Evolutionary conservation across 1,140 invertebrate species (phyloP).

Genomic region (Drosophila setifemur): DNA sequence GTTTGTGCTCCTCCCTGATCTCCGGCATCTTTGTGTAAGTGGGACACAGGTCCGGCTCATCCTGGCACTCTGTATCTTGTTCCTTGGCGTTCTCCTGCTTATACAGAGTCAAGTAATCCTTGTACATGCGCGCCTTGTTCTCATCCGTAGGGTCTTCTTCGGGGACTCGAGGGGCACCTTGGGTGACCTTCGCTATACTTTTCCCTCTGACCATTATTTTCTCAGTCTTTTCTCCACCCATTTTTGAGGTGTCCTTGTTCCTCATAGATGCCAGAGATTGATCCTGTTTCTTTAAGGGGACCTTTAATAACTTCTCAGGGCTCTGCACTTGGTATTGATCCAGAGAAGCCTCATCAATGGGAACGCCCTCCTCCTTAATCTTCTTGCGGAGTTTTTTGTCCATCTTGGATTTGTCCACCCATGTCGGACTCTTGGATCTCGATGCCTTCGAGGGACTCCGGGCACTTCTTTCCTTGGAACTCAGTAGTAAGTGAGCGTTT

Average conservation of each 20-base stretch:
- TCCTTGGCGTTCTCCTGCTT: background rate
- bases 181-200: too few relatives aligned
- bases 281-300: background rate
- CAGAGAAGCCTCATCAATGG: background rate
- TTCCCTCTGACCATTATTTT: too few relatives aligned
- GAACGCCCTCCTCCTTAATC: background rate
- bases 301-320: background rate
- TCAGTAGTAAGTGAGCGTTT: too few relatives aligned
- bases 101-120: conserved; percentile 1
- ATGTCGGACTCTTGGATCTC: background rate
- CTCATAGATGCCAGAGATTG: background rate
- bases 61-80: background rate
- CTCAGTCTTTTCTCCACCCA: background rate
- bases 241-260: background rate
- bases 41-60: background rate
- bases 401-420: too few relatives aligned
- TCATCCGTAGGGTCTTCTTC: background rate
- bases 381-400: background rate
- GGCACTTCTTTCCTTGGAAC: background rate
- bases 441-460: background rate
- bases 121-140: background rate
- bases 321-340: background rate
- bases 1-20: background rate
- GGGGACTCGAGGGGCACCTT: too few relatives aligned
- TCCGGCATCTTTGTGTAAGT: conserved; percentile 23